Base-by-base conservation (phyloP, 2,888 invertebrate species). In the Heliconius erato region DNA sequence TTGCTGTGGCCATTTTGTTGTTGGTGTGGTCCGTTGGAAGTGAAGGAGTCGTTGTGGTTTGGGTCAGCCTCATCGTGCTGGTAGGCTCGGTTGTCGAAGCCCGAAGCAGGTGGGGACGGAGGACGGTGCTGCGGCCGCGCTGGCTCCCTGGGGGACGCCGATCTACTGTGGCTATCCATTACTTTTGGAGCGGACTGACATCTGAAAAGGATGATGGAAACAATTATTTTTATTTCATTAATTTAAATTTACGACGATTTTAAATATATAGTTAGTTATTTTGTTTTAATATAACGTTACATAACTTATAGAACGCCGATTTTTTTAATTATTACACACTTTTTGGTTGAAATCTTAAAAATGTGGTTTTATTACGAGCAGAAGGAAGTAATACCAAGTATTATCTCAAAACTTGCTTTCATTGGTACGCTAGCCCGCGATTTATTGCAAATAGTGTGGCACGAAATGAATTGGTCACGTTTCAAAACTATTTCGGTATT, bases 91-190 rank as follows among this genome's bases (percentile, higher is more conserved):
- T 97, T 96, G 89, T 97, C 95, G 88, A 95, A 95, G 88, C 91
- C 94, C 16, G 91, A 85, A 49, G 88, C 86, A 0, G 94, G 94
- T 7, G 95, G 95, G 11, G 95, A 94, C 6, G 95, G 95, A 4
- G 95, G 95, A 77, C 94, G 89, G 88, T 95, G 95, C 84, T 93
- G 94, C 91, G 89, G 97, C 92, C 92, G 96, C 90, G 89, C 88
- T 79, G 92, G 94, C 90, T 96, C 97, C 93, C 89, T 96, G 91
- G 92, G 96, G 91, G 91, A 95, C 87, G 95, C 95, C 91, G 95
- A 95, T 92, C 95, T 91, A 89, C 95, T 95, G 93, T 95, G 94
- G 87, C 90, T 95, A 93, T 96, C 95, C 95, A 95, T 95, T 89
- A 93, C 91, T 92, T 91, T 94, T 89, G 95, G 94, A 90, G 94